A percentile compares a stretch with the other conserved stretches of the same genome.
Conservation (phyloP, 23 tunicate species). For the Halocynthia aurantium region DNA sequence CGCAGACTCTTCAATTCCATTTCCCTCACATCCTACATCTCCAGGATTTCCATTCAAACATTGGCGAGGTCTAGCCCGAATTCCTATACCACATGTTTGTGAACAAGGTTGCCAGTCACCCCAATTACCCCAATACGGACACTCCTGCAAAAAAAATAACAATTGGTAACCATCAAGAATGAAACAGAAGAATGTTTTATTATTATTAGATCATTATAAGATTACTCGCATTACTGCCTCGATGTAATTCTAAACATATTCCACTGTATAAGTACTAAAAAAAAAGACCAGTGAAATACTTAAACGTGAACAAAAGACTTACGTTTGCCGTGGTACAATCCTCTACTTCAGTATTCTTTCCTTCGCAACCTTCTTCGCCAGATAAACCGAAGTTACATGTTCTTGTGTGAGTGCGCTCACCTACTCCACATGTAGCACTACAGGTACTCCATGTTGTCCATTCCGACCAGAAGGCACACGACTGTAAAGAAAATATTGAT, state of each 20-base stretch:
- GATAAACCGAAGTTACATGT: slow-evolving; percentile 10
- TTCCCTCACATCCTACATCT: slow-evolving; percentile 14
- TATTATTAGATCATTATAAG: too few species aligned
- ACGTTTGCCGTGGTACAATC: slow-evolving; percentile 7
- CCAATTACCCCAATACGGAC: slow-evolving; percentile 68
- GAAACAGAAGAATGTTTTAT: too few species aligned
- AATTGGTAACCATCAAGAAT: too few species aligned
- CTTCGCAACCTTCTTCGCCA: slow-evolving; percentile 29
- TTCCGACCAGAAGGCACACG: slow-evolving; percentile 19
- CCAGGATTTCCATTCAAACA: slow-evolving; percentile 41
- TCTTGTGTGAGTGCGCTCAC: slow-evolving; percentile 23
- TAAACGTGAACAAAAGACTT: too few species aligned
- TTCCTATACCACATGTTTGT: slow-evolving; percentile 58
- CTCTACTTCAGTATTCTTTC: slow-evolving; percentile 8
- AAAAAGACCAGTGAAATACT: too few species aligned
- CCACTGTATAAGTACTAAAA: too few species aligned
- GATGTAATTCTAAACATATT: too few species aligned
- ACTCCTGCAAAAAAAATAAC: slow-evolving; percentile 21
- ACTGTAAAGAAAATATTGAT: background rate
- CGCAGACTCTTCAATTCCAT: slow-evolving; percentile 3
- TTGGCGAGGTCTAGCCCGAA: slow-evolving; percentile 13
- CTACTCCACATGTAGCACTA: slow-evolving; percentile 37
- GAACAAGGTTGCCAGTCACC: slow-evolving; percentile 53
- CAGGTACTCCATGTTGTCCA: slow-evolving; percentile 46
- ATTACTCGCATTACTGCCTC: too few species aligned